Evolutionary conservation across 2,797 vertebrate species (phyloP).

Genomic region (Bovichtus diacanthus): DNA sequence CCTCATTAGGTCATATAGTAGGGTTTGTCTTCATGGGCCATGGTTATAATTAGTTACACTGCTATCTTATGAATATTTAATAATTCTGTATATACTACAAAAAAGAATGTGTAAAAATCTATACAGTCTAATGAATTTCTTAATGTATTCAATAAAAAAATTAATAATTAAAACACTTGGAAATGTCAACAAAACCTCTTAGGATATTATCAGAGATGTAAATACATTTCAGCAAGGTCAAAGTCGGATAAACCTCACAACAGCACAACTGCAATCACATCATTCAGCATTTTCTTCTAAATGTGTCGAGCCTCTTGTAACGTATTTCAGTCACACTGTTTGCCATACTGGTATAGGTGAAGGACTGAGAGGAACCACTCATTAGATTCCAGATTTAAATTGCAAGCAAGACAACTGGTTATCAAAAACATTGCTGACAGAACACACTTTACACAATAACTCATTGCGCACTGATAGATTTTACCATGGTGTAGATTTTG

Average conservation of each 20-base stretch:
- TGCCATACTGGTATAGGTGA: neutral
- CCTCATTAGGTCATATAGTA: constrained; percentile 32
- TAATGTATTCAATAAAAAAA: constrained; percentile 45
- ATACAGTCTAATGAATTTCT: constrained; percentile 49
- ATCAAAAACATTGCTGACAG: neutral
- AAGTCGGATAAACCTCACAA: constrained; percentile 15
- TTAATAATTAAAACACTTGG: constrained; percentile 35
- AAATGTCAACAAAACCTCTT: constrained; percentile 40
- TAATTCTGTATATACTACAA: constrained; percentile 30
- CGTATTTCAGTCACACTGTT: neutral
- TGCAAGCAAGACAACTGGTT: neutral
- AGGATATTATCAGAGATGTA: constrained; percentile 20
- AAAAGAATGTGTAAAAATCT: constrained; percentile 54
- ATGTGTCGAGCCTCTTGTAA: neutral
- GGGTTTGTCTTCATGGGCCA: constrained; percentile 40
- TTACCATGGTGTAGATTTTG: neutral
- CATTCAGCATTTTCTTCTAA: neutral
- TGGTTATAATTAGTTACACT: constrained; percentile 63
- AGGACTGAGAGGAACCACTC: neutral
- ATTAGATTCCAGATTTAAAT: neutral
- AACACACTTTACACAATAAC: neutral
- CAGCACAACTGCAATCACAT: neutral
- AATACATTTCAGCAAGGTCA: constrained; percentile 38
- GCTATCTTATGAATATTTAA: constrained; percentile 61
- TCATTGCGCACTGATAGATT: neutral